Evolutionary conservation across 2,888 invertebrate species (phyloP).

Genomic region (Chouioia cunea): DNA sequence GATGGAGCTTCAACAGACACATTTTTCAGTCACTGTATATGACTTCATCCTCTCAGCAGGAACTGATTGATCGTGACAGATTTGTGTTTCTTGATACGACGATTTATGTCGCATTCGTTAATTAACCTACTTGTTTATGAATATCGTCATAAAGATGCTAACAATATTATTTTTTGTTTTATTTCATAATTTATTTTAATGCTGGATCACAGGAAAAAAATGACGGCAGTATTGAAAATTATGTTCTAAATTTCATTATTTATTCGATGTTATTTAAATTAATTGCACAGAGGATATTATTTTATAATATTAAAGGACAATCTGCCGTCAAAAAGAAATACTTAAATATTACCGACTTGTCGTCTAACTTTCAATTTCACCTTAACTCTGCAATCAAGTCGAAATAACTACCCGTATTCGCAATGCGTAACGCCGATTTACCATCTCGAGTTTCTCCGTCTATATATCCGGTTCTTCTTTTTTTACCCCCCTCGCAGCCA

Average conservation of each 20-base stretch:
- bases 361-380: too few relatives aligned
- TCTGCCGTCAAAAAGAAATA: too few relatives aligned
- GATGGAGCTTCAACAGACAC: neutral
- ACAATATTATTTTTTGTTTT: too few relatives aligned
- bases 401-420: slow-evolving; percentile 2
- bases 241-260: too few relatives aligned
- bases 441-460: slow-evolving; percentile 28
- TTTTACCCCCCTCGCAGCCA: neutral
- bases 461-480: neutral
- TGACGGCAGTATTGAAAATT: too few relatives aligned
- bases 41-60: neutral
- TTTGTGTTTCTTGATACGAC: slow-evolving; percentile 14
- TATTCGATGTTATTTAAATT: too few relatives aligned
- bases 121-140: slow-evolving; percentile 11
- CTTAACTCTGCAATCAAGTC: too few relatives aligned
- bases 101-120: neutral
- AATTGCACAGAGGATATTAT: too few relatives aligned
- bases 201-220: too few relatives aligned
- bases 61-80: neutral
- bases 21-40: slow-evolving; percentile 15
- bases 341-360: too few relatives aligned
- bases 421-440: slow-evolving; percentile 41
- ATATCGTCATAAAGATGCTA: neutral
- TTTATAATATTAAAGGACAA: too few relatives aligned
- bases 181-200: too few relatives aligned